phyloP scores from a whole-genome alignment of 2,797 vertebrate species.

The Hippoglossus hippoglossus region DNA sequence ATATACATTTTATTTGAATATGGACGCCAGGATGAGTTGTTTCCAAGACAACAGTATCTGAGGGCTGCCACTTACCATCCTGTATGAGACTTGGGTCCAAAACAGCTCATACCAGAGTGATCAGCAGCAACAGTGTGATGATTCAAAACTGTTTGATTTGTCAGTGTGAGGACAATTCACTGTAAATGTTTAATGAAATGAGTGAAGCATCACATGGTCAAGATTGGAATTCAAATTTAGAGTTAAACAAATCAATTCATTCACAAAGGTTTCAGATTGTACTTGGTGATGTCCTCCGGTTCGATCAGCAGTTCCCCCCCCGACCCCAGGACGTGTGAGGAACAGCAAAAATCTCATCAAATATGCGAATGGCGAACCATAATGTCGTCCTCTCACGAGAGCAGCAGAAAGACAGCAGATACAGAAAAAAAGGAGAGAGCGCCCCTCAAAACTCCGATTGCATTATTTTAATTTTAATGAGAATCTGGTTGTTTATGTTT shows the following conservation, averaged over 20 bases:
- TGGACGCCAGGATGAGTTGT: not conserved
- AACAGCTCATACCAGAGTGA: no score
- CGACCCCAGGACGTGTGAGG: not conserved
- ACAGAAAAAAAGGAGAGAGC: not conserved
- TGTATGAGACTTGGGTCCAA: not conserved
- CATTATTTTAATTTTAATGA: constrained; percentile 60
- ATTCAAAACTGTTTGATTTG: not conserved
- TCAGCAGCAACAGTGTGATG: not conserved
- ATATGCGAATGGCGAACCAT: not conserved
- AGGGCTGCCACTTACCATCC: no score
- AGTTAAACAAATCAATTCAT: not conserved
- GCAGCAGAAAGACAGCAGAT: not conserved
- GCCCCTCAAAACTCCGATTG: constrained; percentile 19
- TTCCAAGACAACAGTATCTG: not conserved
- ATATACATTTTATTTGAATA: not conserved
- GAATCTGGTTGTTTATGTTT: constrained; percentile 74
- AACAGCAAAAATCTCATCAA: not conserved
- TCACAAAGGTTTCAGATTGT: no score
- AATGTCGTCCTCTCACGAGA: not conserved
- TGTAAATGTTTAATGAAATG: not conserved
- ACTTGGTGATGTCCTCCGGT: not conserved
- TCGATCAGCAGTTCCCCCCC: not conserved
- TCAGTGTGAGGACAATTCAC: no score
- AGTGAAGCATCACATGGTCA: not conserved
- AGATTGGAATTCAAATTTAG: not conserved